Percentiles rank a stretch among this genome's conserved stretches.
These are phyloP conservation scores for Cervus canadensis DNA, from an alignment of 2,113 vertebrate species.

Conservation along the genomic window DNA sequence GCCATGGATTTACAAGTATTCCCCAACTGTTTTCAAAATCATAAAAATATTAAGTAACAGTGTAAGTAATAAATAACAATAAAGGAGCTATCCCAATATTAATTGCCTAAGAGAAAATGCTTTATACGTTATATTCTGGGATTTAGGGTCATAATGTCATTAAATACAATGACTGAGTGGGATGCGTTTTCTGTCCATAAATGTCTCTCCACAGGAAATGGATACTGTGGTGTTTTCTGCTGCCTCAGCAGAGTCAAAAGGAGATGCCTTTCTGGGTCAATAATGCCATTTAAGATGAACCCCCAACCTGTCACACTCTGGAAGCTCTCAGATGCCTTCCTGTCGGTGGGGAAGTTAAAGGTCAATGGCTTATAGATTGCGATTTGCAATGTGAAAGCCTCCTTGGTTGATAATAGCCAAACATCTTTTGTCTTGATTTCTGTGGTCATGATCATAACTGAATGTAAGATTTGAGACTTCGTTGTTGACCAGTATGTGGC, in stretches of 20 bases:
- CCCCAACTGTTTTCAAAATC: background rate
- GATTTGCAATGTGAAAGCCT: conserved; percentile 36
- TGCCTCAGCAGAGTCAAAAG: conserved; percentile 33
- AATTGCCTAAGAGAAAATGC: background rate
- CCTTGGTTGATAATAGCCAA: conserved; percentile 12
- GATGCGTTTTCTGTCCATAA: background rate
- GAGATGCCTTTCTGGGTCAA: conserved; percentile 74
- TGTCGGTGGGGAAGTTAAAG: conserved; percentile 63
- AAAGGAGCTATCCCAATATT: background rate
- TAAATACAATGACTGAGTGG: background rate
- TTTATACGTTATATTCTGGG: background rate
- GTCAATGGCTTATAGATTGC: conserved; percentile 67
- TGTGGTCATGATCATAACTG: conserved; percentile 12
- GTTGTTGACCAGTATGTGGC: background rate
- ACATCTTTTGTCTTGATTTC: conserved; percentile 27
- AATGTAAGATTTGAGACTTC: background rate
- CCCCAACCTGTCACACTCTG: conserved; percentile 57
- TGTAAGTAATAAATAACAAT: background rate
- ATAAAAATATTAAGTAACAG: background rate
- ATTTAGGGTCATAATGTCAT: background rate
- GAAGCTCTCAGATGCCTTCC: conserved; percentile 59
- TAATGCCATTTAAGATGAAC: conserved; percentile 70
- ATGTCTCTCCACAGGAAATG: background rate
- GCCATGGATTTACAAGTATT: no score
- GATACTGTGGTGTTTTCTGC: conserved; percentile 4